Conservation (phyloP, 2,888 invertebrate genomes). For the Psylliodes chrysocephalus region DNA sequence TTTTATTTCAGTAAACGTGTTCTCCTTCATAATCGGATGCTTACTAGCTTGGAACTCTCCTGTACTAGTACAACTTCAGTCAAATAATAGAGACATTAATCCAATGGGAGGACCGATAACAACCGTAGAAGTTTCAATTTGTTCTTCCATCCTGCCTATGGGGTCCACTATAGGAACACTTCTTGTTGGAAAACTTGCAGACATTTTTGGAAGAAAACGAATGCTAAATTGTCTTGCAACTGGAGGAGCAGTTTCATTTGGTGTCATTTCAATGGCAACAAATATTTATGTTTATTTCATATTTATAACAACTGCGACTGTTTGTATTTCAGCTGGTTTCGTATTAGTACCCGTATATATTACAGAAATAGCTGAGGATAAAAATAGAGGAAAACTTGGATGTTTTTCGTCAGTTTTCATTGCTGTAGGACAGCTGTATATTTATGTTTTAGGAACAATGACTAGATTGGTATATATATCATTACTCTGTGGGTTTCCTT, state of each 20-base stretch:
- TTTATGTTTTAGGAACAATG: constrained; percentile 38
- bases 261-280: background rate
- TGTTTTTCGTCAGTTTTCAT: constrained; percentile 59
- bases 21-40: constrained; percentile 23
- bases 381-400: constrained; percentile 61
- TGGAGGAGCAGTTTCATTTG: too few relatives aligned
- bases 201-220: constrained; percentile 1
- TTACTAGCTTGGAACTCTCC: constrained; percentile 15
- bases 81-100: background rate
- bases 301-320: background rate
- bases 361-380: background rate
- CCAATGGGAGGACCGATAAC: background rate
- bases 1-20: constrained; percentile 23
- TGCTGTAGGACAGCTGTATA: constrained; percentile 38
- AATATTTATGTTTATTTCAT: background rate
- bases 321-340: background rate
- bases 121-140: background rate
- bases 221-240: background rate
- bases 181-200: background rate
- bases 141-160: background rate
- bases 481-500: constrained; percentile 35
- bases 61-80: background rate
- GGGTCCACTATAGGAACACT: background rate
- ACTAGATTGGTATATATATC: constrained; percentile 33
- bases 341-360: background rate